phyloP scores from a whole-genome alignment of 2,888 invertebrate species.

The Megalurothrips usitatus region DNA sequence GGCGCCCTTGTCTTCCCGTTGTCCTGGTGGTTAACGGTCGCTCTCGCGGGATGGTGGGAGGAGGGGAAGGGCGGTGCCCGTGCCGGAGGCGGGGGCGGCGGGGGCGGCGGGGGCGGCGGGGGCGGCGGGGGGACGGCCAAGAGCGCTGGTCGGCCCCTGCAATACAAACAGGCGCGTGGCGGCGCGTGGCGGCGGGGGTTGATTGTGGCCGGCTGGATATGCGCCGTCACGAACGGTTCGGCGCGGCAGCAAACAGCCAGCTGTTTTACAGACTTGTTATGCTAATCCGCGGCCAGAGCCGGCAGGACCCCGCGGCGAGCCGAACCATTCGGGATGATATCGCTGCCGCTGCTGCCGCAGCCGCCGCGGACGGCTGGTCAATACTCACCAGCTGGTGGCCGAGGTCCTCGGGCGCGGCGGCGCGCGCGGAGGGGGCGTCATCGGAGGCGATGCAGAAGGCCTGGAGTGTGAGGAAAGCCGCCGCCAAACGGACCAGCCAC shows the following conservation, averaged over 20 bases:
- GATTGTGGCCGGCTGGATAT: no score
- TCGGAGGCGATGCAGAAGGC: neutral
- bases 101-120: neutral
- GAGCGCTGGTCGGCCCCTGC: neutral
- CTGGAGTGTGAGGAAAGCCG: neutral
- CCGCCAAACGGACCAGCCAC: neutral
- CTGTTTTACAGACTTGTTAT: no score
- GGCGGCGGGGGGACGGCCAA: neutral
- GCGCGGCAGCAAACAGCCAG: no score
- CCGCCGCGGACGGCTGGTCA: neutral
- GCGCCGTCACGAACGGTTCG: no score
- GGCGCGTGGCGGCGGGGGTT: no score
- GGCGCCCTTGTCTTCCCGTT: neutral
- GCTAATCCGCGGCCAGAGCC: no score
- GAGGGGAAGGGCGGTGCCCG: no score
- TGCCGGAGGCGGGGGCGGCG: no score
- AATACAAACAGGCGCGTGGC: neutral
- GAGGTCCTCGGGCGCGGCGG: neutral
- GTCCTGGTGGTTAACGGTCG: neutral
- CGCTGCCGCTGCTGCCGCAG: no score
- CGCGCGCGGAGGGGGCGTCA: neutral
- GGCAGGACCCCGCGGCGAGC: no score
- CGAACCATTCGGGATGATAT: no score
- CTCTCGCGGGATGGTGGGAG: neutral
- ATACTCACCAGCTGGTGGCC: neutral